These are phyloP conservation scores for Cottoperca gobio DNA, from an alignment of 2,797 vertebrate species.

Conservation along the genomic window DNA sequence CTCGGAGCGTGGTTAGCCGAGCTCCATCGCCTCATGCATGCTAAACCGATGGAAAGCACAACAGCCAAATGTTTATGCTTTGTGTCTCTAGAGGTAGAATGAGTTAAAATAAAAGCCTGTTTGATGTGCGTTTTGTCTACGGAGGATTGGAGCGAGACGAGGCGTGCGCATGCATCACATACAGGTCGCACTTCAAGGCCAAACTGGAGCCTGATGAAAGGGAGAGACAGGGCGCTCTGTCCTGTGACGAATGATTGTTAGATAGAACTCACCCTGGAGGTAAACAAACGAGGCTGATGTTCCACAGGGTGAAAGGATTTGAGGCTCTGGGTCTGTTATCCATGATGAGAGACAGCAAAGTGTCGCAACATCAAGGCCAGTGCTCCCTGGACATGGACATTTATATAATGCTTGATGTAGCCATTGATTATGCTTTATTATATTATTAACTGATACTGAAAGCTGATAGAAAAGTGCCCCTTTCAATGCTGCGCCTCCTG, in stretches of 20 bases:
- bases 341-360: constrained; percentile 46
- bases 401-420: constrained; percentile 10
- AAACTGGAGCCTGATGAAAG: constrained; percentile 75
- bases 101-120: constrained; percentile 62
- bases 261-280: constrained; percentile 62
- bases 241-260: constrained; percentile 71
- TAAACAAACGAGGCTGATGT: constrained; percentile 70
- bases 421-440: constrained; percentile 38
- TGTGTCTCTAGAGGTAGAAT: constrained; percentile 49
- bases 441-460: constrained; percentile 32
- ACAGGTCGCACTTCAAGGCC: constrained; percentile 72
- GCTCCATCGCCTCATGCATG: constrained; percentile 64
- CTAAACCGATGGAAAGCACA: constrained; percentile 44
- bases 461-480: constrained; percentile 34
- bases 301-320: constrained; percentile 56
- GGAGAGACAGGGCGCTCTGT: constrained; percentile 34
- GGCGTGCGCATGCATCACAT: constrained; percentile 36
- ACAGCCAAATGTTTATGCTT: constrained; percentile 55
- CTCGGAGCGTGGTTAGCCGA: constrained; percentile 46
- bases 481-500: constrained; percentile 47
- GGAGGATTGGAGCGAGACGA: constrained; percentile 39
- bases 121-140: constrained; percentile 45
- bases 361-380: constrained; percentile 40
- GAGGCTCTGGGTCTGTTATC: constrained; percentile 45
- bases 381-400: neutral